Evolutionary conservation across 1,140 invertebrate species (phyloP).

Genomic region (Neelides sp.): DNA sequence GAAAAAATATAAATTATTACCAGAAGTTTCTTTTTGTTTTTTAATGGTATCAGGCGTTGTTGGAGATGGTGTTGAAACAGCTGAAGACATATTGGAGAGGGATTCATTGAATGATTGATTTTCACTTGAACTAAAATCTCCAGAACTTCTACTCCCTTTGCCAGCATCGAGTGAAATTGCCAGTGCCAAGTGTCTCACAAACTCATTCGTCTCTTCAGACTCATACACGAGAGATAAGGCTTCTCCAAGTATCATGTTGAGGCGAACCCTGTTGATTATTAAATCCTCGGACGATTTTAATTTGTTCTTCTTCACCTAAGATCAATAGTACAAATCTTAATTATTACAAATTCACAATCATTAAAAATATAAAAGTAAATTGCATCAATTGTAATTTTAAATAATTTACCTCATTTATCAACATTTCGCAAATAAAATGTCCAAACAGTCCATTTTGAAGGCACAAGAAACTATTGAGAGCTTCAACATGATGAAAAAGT

Average conservation of each 20-base stretch:
- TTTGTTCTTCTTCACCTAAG: background rate
- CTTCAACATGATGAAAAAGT: slow-evolving; percentile 20
- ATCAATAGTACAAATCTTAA: too few relatives aligned
- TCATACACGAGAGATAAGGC: slow-evolving; percentile 1
- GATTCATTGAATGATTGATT: too few relatives aligned
- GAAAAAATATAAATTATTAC: background rate
- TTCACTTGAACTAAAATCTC: too few relatives aligned
- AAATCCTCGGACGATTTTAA: background rate
- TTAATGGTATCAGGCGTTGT: too few relatives aligned
- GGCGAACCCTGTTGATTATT: background rate
- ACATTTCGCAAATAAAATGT: slow-evolving; percentile 9
- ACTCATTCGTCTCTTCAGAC: background rate
- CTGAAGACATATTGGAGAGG: too few relatives aligned
- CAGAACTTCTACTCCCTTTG: too few relatives aligned
- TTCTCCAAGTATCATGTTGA: background rate
- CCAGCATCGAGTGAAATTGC: background rate
- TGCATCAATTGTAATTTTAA: background rate
- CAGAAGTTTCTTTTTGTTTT: background rate
- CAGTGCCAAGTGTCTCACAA: background rate
- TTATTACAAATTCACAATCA: too few relatives aligned
- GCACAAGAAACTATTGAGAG: slow-evolving; percentile 21
- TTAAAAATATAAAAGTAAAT: background rate
- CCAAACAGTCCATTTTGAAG: slow-evolving; percentile 28
- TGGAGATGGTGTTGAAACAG: too few relatives aligned
- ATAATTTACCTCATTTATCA: slow-evolving; percentile 20